Conservation (phyloP, 1,140 invertebrate species). For the Tribolium madens region DNA sequence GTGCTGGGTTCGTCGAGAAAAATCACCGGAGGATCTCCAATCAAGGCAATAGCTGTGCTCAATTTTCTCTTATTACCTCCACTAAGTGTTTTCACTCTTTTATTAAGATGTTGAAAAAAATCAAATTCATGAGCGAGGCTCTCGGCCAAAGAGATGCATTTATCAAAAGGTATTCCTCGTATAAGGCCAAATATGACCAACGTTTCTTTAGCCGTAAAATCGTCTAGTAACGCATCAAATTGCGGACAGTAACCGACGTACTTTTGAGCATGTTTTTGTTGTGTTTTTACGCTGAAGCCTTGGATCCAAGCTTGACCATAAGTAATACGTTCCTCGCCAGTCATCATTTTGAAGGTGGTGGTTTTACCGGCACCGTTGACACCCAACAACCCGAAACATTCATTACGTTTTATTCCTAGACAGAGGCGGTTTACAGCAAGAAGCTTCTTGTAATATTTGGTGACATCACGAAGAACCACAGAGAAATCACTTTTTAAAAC, state of each 20-base stretch:
- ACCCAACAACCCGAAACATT: conserved; percentile 92
- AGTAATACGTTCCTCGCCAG: conserved; percentile 78
- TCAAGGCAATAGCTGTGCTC: conserved; percentile 89
- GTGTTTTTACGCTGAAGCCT: conserved; percentile 67
- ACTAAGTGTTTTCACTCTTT: conserved; percentile 75
- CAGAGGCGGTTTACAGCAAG: conserved; percentile 80
- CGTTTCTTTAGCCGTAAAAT: conserved; percentile 83
- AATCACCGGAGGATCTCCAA: conserved; percentile 89
- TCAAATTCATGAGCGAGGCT: conserved; percentile 65
- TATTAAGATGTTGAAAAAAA: conserved; percentile 69
- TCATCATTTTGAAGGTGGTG: conserved; percentile 89
- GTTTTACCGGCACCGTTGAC: conserved; percentile 84
- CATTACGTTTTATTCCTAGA: conserved; percentile 71
- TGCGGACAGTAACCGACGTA: conserved; percentile 83
- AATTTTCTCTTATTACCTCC: conserved; percentile 97
- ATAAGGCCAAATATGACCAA: conserved; percentile 80
- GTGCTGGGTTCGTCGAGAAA: conserved; percentile 88
- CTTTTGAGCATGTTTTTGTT: conserved; percentile 69
- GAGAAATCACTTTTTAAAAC: conserved; percentile 53
- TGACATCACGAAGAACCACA: conserved; percentile 68
- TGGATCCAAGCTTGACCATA: conserved; percentile 58
- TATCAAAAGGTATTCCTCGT: conserved; percentile 73
- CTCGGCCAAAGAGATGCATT: conserved; percentile 61
- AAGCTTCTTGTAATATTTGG: conserved; percentile 77
- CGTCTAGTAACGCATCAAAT: conserved; percentile 84